Base-by-base conservation (phyloP, 35 echinoderm and acorn worm genomes). In the Apostichopus japonicus region DNA sequence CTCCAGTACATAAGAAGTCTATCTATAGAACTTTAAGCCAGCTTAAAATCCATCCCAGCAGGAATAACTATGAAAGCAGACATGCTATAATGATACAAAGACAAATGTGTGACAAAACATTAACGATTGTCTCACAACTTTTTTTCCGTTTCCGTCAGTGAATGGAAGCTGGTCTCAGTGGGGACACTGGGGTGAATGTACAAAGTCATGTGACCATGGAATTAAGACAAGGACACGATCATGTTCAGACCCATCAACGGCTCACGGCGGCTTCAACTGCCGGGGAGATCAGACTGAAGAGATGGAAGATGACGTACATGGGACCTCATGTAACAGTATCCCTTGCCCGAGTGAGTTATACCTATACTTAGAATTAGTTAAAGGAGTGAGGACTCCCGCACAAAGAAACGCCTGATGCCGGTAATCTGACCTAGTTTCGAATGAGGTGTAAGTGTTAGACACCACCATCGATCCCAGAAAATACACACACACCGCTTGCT, bases 91-190 rank as follows among this genome's bases (percentile, higher is more conserved):
- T 33, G 27, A 33, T 33, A 33, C 27, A 33, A 33, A 33, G 27
- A 33, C 27, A 1, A 1, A 33, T 33, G 27, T 33, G 27, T 33
- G 2, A 33, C 27, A 33, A 33, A 33, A 33, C 27, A 1, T 33
- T 33, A 33, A 33, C 27, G 27, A 33, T 33, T 33, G 1, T 1
- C 27, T 33, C 27, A 33, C 27, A 33, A 33, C 27, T 73, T 61
- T 22, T 54, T 81, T 90, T 62, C 79, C 24, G n/a, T 17, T 58
- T 90, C 14, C 19, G 3, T 25, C 77, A 98, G 94, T 98, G 17
- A 92, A 98, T 93, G 94, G 93, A 24, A 92, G 91, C 15, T 98
- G 96, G 96, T 72, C 90, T 4, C 21, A 67, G 62, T 98, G 96
- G 96, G 78, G 86, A 24, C 21, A 56, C 8, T 98, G 96, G 96